Evolutionary conservation across 2,797 vertebrate genomes (phyloP).

Genomic region (Falco concolor): DNA sequence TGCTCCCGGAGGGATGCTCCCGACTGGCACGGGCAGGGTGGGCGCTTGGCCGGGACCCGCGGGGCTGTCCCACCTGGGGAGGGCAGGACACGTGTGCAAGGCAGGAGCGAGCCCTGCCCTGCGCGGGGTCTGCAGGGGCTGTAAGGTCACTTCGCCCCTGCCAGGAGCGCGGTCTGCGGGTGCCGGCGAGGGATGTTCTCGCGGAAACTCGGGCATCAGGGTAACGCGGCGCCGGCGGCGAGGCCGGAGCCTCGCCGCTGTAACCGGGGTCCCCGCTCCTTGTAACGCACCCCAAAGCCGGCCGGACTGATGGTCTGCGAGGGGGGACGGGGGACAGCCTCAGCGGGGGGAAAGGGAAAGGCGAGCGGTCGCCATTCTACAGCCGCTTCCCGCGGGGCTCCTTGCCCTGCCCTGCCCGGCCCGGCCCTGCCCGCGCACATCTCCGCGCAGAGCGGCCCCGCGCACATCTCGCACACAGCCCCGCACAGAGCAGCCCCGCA

Average conservation of each 20-base stretch:
- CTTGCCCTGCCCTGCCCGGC: too few species aligned
- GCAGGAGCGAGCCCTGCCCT: neutral
- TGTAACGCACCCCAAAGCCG: neutral
- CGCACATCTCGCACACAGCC: neutral
- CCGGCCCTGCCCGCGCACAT: too few species aligned
- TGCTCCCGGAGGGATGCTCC: neutral
- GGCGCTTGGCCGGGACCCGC: neutral
- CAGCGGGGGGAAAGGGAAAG: rapidly evolving
- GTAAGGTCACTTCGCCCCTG: rapidly evolving
- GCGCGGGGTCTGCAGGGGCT: neutral
- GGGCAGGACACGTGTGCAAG: neutral
- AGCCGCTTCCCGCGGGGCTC: neutral
- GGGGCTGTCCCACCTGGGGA: neutral
- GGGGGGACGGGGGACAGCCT: neutral
- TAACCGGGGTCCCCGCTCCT: neutral
- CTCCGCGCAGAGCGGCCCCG: neutral
- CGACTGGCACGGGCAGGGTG: neutral
- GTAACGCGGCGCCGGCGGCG: too few species aligned
- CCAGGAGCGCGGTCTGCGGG: neutral
- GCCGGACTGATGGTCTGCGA: too few species aligned
- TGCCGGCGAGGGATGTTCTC: neutral
- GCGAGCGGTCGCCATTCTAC: neutral
- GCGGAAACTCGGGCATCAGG: too few species aligned
- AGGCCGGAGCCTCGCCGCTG: neutral
- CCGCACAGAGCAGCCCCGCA: neutral